Percentiles rank a stretch among this genome's conserved stretches.
phyloP scores from a whole-genome alignment of 2,113 vertebrate genomes.

The Mola mola region DNA sequence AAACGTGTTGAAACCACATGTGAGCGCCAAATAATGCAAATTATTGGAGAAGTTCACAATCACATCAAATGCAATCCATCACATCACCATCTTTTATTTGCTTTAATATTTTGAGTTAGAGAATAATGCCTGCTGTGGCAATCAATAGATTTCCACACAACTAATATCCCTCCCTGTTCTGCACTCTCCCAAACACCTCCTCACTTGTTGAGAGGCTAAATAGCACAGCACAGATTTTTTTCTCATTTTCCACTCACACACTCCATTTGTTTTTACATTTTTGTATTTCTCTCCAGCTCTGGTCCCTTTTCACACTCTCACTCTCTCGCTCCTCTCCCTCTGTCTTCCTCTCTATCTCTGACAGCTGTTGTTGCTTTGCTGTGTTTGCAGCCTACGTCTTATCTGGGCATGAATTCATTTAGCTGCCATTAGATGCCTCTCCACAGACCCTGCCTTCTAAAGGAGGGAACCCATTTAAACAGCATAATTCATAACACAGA shows the following conservation, averaged over 20 bases:
- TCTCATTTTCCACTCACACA: slow-evolving; percentile 46
- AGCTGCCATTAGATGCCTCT: slow-evolving; percentile 75
- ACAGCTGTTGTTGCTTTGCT: slow-evolving; percentile 74
- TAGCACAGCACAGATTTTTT: slow-evolving; percentile 34
- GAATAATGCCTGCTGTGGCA: slow-evolving; percentile 63
- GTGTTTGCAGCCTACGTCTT: slow-evolving; percentile 71
- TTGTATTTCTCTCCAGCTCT: slow-evolving; percentile 34
- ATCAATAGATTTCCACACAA: slow-evolving; percentile 72
- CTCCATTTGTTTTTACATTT: slow-evolving; percentile 63
- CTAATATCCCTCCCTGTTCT: slow-evolving; percentile 57
- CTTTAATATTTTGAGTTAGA: slow-evolving; percentile 50
- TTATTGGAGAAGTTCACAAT: slow-evolving; percentile 19
- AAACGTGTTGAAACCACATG: slow-evolving; percentile 5
- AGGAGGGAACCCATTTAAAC: slow-evolving; percentile 68
- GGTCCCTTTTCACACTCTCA: slow-evolving; percentile 16
- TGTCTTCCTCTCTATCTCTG: slow-evolving; percentile 44
- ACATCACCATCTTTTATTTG: slow-evolving; percentile 37
- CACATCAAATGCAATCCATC: slow-evolving; percentile 51
- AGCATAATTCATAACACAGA: slow-evolving; percentile 71
- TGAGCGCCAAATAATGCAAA: slow-evolving; percentile 21
- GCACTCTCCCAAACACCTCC: slow-evolving; percentile 55
- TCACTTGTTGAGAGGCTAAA: slow-evolving; percentile 58
- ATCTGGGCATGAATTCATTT: slow-evolving; percentile 74
- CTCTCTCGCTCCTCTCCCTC: not conserved
- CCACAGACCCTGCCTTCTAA: slow-evolving; percentile 63